Evolutionary conservation across 2,113 vertebrate genomes (phyloP), one percentile per base, ranked within the genome.

Genomic region (Antechinus stuartii): DNA sequence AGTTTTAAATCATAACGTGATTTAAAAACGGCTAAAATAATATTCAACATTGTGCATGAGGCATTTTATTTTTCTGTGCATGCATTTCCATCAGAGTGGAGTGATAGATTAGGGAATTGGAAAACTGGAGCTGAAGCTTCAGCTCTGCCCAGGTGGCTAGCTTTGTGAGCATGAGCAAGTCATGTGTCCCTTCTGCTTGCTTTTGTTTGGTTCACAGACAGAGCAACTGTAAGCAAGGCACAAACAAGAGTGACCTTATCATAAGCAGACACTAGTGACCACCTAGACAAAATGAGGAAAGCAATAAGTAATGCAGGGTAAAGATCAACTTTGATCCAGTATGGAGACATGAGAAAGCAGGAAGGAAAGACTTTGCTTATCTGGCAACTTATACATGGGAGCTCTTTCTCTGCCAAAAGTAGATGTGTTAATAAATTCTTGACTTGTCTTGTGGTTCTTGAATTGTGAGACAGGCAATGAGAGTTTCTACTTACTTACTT

Each of bases 1-100:
- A 93, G 95, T 97, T 96, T 96, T 91, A 95, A 94, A 94, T 22
- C 97, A 96, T 47, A 93, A 30, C 96, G 55, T 14, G 55, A 30
- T 49, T 49, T 49, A 49, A 49, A 49, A 8, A 49, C 6, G 49
- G 26, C 50, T 9, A 89, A 84, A 42, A 84, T 22, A 84, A 84
- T 23, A 84, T 42, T 19, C 19, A 23, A 42, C 68, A 84, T 8
- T 42, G 68, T 84, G 7, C 7, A 23, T 6, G 19, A 42, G 16
- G 23, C 35, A 22, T 42, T 84, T 35, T 5, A 68, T 68, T 84
- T 84, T 84, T 42, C 68, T 84, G n/a, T 23, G 68, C n/a, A 49
- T 49, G 4, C 7, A 49, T 49, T 49, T 49, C 49, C 49, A 49
- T 3, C 35, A n/a, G 57, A 61, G 16, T 76, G 7, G 68, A 76